Conservation (phyloP, 2,113 vertebrate species). For the Pipra filicauda region DNA sequence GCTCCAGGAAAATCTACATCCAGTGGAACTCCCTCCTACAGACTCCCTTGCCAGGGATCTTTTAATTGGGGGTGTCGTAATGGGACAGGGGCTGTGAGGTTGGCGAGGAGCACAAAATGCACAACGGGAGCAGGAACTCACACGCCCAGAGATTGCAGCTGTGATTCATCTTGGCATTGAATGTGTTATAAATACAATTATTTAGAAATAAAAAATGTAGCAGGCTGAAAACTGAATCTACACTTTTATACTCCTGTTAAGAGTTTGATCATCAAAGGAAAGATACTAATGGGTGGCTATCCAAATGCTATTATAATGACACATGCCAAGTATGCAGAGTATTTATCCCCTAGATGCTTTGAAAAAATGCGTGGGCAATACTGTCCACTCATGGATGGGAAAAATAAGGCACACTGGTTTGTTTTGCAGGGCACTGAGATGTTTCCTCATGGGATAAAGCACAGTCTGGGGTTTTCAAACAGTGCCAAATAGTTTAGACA, state of each 20-base stretch:
- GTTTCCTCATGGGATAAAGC: background rate
- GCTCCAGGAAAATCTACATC: background rate
- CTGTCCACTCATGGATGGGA: accelerated
- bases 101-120: background rate
- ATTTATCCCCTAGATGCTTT: background rate
- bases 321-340: background rate
- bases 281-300: background rate
- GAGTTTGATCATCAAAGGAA: background rate
- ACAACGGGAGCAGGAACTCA: background rate
- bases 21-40: background rate
- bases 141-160: background rate
- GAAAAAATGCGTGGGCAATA: background rate
- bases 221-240: background rate
- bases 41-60: background rate
- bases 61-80: background rate
- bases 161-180: background rate
- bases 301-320: background rate
- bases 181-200: background rate
- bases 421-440: background rate
- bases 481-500: accelerated
- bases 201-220: background rate
- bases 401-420: background rate
- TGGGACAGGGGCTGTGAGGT: background rate
- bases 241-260: background rate
- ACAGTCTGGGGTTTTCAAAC: background rate